phyloP scores from a whole-genome alignment of 2,113 vertebrate species.

The Stigmatopora argus region DNA sequence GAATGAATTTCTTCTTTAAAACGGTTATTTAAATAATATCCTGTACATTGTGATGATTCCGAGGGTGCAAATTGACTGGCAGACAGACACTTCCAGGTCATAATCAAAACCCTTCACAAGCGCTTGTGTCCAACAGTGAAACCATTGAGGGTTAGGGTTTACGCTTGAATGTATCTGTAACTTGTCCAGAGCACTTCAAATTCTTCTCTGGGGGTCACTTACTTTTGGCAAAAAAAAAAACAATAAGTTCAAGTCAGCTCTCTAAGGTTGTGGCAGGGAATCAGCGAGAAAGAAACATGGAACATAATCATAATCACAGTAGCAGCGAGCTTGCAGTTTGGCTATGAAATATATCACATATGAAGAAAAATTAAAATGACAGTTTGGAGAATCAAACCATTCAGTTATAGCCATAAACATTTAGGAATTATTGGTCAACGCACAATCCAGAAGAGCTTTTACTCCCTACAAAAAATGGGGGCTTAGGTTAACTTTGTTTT shows the following conservation, averaged over 20 bases:
- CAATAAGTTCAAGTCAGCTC: constrained; percentile 11
- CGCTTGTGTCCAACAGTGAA: constrained; percentile 19
- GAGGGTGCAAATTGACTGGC: constrained; percentile 7
- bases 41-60: constrained; percentile 43
- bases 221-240: constrained; percentile 8
- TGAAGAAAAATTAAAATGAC: constrained; percentile 29
- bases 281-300: constrained; percentile 5
- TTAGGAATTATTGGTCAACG: constrained; percentile 54
- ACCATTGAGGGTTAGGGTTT: not conserved
- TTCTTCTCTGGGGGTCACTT: not conserved
- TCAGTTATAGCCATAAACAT: constrained; percentile 65
- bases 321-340: constrained; percentile 36
- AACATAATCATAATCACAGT: constrained; percentile 17
- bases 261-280: constrained; percentile 8
- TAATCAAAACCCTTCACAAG: constrained; percentile 48
- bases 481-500: constrained; percentile 33
- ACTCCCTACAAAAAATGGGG: constrained; percentile 31
- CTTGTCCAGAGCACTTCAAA: not conserved
- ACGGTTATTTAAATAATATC: constrained; percentile 60
- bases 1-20: constrained; percentile 47
- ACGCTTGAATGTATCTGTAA: not conserved
- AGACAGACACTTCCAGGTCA: constrained; percentile 51
- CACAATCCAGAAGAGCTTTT: constrained; percentile 38
- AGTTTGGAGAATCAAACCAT: constrained; percentile 80
- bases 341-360: constrained; percentile 28